A percentile compares a stretch with the other conserved stretches of the same genome.
These are phyloP conservation scores for Hyles euphorbiae DNA, from an alignment of 1,140 invertebrate genomes.

Conservation along the genomic window DNA sequence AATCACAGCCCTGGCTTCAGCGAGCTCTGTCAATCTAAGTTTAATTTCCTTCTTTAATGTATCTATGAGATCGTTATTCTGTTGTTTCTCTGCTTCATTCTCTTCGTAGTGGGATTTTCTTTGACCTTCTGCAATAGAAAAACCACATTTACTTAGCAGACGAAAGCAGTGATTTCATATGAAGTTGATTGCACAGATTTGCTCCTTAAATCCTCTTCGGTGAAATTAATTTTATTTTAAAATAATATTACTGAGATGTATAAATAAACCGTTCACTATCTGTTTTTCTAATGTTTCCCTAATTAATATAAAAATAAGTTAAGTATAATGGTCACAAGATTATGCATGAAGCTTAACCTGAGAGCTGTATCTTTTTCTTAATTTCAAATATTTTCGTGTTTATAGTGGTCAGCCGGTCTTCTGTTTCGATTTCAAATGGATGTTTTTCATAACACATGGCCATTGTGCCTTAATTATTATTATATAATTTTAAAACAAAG, in stretches of 20 bases:
- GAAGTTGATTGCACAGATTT: no score
- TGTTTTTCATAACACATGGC: slow-evolving; percentile 70
- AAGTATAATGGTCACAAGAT: no score
- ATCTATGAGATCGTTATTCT: slow-evolving; percentile 81
- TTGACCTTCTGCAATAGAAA: slow-evolving; percentile 81
- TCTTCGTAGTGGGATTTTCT: slow-evolving; percentile 88
- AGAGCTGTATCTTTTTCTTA: slow-evolving; percentile 88
- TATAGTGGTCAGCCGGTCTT: slow-evolving; percentile 78
- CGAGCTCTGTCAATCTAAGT: slow-evolving; percentile 78
- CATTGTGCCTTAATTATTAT: slow-evolving; percentile 33
- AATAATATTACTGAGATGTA: no score
- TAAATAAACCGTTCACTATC: no score
- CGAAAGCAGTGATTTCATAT: no score
- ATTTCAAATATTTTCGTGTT: slow-evolving; percentile 87
- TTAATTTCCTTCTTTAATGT: slow-evolving; percentile 85
- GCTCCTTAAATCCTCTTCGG: no score
- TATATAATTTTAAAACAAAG: background rate
- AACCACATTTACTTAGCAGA: background rate
- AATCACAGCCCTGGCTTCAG: slow-evolving; percentile 75
- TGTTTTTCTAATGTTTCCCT: no score
- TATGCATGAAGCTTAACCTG: slow-evolving; percentile 73
- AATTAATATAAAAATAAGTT: background rate
- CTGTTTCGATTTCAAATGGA: slow-evolving; percentile 70
- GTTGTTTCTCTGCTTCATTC: slow-evolving; percentile 83
- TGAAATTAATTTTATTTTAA: no score